phyloP scores from a whole-genome alignment of 2,888 invertebrate genomes.

The Epinotia ramella region DNA sequence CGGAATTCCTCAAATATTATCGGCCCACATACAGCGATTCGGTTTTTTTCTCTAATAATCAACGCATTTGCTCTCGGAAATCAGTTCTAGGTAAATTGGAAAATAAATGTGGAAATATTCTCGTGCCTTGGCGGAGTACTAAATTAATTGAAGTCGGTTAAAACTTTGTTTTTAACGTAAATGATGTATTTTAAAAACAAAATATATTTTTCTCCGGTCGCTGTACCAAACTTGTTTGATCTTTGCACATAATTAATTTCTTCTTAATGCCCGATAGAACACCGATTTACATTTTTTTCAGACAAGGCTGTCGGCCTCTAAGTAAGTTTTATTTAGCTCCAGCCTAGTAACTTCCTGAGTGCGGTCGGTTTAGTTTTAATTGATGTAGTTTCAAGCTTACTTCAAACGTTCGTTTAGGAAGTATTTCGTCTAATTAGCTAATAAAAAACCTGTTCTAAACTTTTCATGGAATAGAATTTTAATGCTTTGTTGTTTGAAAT shows the following conservation, averaged over 20 bases:
- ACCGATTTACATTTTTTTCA: neutral
- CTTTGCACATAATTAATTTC: too few relatives aligned
- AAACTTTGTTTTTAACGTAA: too few relatives aligned
- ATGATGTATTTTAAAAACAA: neutral
- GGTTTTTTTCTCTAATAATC: too few relatives aligned
- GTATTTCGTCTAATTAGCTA: conserved; percentile 11
- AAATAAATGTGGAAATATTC: too few relatives aligned
- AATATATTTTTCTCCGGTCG: neutral
- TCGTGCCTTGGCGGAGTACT: too few relatives aligned
- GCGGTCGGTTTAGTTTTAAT: conserved; percentile 39
- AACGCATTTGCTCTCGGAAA: too few relatives aligned
- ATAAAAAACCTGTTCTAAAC: neutral
- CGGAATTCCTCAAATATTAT: too few relatives aligned
- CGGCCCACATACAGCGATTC: too few relatives aligned
- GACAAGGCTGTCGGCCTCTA: conserved; percentile 8
- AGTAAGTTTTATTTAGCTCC: conserved; percentile 26
- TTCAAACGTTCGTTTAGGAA: conserved; percentile 26
- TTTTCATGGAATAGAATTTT: too few relatives aligned
- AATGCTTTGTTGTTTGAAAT: too few relatives aligned
- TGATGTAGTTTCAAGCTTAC: conserved; percentile 37
- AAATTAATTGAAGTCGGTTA: too few relatives aligned
- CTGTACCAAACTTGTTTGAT: conserved; percentile 8
- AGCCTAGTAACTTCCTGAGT: conserved; percentile 21
- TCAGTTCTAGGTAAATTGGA: too few relatives aligned
- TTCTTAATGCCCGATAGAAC: neutral